Evolutionary conservation across 2,113 vertebrate genomes (phyloP), one percentile per base, ranked within the genome.

Genomic region (Polyodon spathula): DNA sequence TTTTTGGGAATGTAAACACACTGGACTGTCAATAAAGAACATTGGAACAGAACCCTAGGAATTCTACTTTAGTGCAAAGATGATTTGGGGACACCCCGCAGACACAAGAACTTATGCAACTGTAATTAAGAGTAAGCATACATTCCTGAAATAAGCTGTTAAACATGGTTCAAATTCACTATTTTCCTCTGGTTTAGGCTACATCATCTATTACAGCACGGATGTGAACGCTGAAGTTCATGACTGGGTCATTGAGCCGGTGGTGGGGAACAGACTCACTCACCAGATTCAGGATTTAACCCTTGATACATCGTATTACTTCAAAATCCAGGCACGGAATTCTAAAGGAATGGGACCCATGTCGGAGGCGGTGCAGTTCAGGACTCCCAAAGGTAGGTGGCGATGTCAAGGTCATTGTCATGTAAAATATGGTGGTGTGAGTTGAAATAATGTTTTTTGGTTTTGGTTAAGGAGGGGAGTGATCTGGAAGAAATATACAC

Each of bases 291-390:
- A 99, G 61, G 96, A 99, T 51, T 66, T 99, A 65, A 99, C 96
- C 0, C 90, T 98, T 0, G 96, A 98, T 70, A 99, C 96, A 0
- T 87, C 92, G 0, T 99, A 99, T 80, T 97, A 93, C 81, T 99
- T 99, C 84, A 97, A 95, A 79, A 97, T 99, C 71, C 95, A 99
- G 73, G 96, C 96, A 9, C 90, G 96, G 4, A 99, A 98, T 82
- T 97, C 94, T 0, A 99, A 99, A 69, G 96, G 96, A 66, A 99
- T 98, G 95, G 96, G 96, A 8, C 96, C 96, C 37, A 92, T 97
- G 93, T 97, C 94, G 0, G 96, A 99, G 54, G 93, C 95, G 0
- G 96, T 97, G 2, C 90, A 95, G 6, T 99, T 99, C 84, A 84
- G 96, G 66, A 98, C 96, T 4, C 95, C 93, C 5, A 98, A 97